A percentile compares a stretch with the other conserved stretches of the same genome.
These are phyloP conservation scores for Fukomys damarensis DNA, from an alignment of 2,113 vertebrate species.

Conservation along the genomic window DNA sequence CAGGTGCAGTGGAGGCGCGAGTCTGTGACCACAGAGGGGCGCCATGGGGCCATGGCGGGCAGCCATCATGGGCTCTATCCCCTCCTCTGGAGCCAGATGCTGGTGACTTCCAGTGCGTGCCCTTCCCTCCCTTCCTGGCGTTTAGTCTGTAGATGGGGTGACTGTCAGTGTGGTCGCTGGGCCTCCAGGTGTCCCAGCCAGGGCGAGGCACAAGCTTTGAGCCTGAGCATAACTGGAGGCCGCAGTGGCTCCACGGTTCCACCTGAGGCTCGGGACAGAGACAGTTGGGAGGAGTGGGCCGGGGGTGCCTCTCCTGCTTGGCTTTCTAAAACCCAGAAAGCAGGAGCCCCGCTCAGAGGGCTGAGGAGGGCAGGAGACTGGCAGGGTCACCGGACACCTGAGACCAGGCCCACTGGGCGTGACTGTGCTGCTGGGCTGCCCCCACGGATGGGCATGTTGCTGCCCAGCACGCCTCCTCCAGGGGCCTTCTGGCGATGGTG, in stretches of 20 bases:
- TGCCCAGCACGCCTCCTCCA: too few species aligned
- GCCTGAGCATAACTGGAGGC: background rate
- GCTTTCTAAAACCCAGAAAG: background rate
- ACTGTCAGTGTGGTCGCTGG: background rate
- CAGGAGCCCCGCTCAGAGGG: background rate
- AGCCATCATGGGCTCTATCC: background rate
- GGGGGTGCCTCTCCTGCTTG: background rate
- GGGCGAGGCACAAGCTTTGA: accelerated
- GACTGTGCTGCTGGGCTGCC: background rate
- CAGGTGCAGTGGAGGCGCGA: background rate
- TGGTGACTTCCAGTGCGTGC: background rate
- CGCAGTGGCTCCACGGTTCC: too few species aligned
- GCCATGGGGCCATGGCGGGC: background rate
- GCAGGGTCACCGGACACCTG: background rate
- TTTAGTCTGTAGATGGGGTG: background rate
- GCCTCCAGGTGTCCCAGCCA: accelerated
- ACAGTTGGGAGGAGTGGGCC: background rate
- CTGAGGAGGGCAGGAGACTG: background rate
- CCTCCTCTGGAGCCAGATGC: background rate
- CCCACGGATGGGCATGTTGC: accelerated
- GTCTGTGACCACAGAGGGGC: background rate
- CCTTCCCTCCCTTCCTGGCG: background rate
- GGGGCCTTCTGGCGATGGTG: accelerated
- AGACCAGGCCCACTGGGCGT: background rate
- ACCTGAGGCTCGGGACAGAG: background rate